Evolutionary conservation across 2,888 invertebrate genomes (phyloP).

Genomic region (Synergus umbraculus): DNA sequence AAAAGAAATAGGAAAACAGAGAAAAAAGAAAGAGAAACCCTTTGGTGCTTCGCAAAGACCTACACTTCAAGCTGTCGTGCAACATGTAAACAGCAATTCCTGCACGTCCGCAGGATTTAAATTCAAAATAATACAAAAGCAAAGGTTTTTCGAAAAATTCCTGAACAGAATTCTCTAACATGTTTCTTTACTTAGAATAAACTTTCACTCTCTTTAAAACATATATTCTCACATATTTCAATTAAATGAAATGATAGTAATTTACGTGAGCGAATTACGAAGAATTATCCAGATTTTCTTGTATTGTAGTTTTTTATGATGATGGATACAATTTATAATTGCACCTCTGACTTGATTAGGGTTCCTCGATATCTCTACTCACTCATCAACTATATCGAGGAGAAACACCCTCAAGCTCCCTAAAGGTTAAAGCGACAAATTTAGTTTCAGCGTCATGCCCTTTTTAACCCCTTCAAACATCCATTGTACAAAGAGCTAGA

Average conservation of each 20-base stretch:
- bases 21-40: background rate
- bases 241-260: background rate
- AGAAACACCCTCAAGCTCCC: slow-evolving; percentile 3
- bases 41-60: slow-evolving; percentile 4
- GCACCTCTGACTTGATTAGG: background rate
- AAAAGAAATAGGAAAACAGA: background rate
- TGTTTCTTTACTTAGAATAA: background rate
- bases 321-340: background rate
- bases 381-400: background rate
- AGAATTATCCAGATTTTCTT: background rate
- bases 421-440: slow-evolving; percentile 17
- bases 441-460: slow-evolving; percentile 2
- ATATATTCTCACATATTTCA: background rate
- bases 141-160: background rate
- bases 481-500: slow-evolving; percentile 2
- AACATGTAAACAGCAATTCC: slow-evolving; percentile 9
- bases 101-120: background rate
- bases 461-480: slow-evolving; percentile 15
- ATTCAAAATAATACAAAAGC: slow-evolving; percentile 2
- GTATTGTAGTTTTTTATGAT: background rate
- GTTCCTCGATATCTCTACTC: background rate
- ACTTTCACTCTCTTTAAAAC: too few species aligned
- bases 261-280: too few species aligned
- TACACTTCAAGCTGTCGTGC: background rate
- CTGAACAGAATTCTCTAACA: background rate